Base-by-base conservation (phyloP, 2,888 invertebrate genomes). In the Allolobophora icterica region DNA sequence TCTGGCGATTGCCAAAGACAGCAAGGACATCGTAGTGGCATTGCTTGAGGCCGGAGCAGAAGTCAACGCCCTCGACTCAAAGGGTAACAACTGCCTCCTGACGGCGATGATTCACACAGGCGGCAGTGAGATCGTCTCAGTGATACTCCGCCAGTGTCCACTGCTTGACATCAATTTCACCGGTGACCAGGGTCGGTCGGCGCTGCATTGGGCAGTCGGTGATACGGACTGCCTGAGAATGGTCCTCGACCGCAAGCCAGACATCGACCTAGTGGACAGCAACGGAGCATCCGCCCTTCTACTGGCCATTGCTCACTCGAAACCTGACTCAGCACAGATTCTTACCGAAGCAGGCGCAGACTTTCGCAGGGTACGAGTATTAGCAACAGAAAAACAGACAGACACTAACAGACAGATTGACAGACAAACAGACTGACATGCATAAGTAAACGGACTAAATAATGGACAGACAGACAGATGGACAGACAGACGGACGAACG, bases 181-280 rank as follows among this genome's bases (percentile, higher is more conserved):
- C 24, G 91, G 91, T 24, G 40, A 84, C 87, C 90, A 87, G 84
- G 89, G 58, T 35, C 90, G 93, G 38, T 90, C 91, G 21, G 91
- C 91, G 6, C 24, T 93, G 38, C 93, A 93, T 90, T 93, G 93
- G 93, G 90, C 91, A 30, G 92, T 93, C 17, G 91, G 91, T 17
- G 92, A 92, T 52, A 90, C 92, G 19, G 90, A 92, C 2, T 90
- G 90, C 45, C 45, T 92, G 35, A 83, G 84, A 33, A 33, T 92
- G 19, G 40, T 93, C 21, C 45, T 93, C 34, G 90, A 91, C 38
- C 52, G 91, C 34, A 42, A 89, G 11, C 91, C 92, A 13, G 84
- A 91, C 42, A 34, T 92, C 30, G 84, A 92, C 71, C 52, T 84
- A 11, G 35, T 91, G 19, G 93, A 93, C 84, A 90, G 45, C 45